Conservation (phyloP, 37 sponge, comb jelly and placozoan genomes). For the Halisarca cf. caerulea region DNA sequence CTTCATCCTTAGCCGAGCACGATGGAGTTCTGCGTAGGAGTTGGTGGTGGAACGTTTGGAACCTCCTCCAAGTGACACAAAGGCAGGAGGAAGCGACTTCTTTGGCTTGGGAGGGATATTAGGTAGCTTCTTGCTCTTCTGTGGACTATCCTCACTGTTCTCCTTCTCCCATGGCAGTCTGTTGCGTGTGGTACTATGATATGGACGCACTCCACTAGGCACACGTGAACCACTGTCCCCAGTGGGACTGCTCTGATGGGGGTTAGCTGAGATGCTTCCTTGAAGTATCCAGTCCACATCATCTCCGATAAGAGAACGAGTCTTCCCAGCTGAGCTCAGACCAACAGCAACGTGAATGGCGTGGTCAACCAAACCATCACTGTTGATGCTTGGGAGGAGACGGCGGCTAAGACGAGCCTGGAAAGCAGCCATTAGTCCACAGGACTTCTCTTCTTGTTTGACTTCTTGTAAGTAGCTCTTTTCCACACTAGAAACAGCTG, state of each 20-base stretch:
- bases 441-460: neutral
- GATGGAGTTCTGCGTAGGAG: constrained; percentile 14
- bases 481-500: constrained; percentile 39
- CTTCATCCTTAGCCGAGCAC: constrained; percentile 1
- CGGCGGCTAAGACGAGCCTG: constrained; percentile 60
- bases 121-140: neutral
- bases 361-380: constrained; percentile 76
- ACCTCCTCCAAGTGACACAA: neutral
- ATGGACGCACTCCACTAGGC: constrained; percentile 40
- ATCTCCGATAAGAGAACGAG: constrained; percentile 33
- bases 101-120: neutral
- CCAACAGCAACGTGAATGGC: constrained; percentile 35
- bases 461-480: constrained; percentile 9
- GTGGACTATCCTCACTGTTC: neutral
- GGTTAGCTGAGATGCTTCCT: constrained; percentile 5
- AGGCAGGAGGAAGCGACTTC: neutral
- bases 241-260: neutral
- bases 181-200: constrained; percentile 70
- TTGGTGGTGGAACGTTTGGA: neutral
- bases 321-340: neutral
- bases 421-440: constrained; percentile 59
- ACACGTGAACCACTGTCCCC: neutral
- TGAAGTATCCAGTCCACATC: constrained; percentile 85
- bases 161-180: constrained; percentile 69
- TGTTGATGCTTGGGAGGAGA: constrained; percentile 56